These are phyloP conservation scores for Myodes glareolus DNA, from an alignment of 2,113 vertebrate genomes.

Conservation along the genomic window DNA sequence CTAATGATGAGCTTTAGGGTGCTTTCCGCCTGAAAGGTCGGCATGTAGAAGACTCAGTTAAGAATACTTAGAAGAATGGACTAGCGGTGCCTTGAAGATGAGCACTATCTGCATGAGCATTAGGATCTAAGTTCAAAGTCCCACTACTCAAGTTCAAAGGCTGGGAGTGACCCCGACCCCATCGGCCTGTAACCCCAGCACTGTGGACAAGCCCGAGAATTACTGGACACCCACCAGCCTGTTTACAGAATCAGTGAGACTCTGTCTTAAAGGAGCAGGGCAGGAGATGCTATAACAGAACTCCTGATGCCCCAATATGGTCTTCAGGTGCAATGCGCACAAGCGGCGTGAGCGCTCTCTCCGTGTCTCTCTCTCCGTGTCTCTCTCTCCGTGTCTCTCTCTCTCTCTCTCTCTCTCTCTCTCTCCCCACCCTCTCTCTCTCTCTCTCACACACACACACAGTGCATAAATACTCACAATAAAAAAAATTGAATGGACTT, in stretches of 20 bases:
- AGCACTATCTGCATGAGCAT: background rate
- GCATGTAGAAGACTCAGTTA: background rate
- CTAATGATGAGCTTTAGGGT: background rate
- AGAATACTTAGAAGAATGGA: constrained; percentile 12
- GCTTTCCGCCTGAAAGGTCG: background rate
- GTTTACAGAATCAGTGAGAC: background rate
- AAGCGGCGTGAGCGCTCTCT: too few species aligned
- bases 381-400: too few species aligned
- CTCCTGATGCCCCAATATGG: background rate
- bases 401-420: too few species aligned
- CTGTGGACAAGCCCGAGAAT: background rate
- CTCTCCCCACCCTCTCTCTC: too few species aligned
- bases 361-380: too few species aligned
- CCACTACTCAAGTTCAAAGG: background rate
- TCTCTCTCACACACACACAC: background rate
- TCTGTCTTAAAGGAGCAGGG: background rate
- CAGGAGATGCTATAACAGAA: background rate
- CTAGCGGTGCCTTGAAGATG: background rate
- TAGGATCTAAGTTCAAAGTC: background rate
- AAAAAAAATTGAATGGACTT: background rate
- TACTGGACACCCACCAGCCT: background rate
- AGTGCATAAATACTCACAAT: background rate
- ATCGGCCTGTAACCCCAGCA: too few species aligned
- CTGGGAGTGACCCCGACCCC: background rate
- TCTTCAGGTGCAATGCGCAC: too few species aligned